A percentile compares a stretch with the other conserved stretches of the same genome.
Evolutionary conservation across 1,140 invertebrate genomes (phyloP).

Genomic region (Venturia canescens): DNA sequence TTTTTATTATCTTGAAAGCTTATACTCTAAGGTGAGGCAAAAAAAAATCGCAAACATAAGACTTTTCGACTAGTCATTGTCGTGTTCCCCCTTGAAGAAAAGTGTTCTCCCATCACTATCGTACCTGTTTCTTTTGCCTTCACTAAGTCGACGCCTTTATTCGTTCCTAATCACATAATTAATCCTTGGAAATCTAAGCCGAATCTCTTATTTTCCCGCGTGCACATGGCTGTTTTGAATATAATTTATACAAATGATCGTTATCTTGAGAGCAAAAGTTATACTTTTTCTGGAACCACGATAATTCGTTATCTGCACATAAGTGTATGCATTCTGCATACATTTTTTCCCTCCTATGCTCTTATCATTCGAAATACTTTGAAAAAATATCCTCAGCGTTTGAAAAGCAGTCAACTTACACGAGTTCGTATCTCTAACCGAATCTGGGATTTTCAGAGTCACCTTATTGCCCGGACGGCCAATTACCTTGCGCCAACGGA

Average conservation of each 20-base stretch:
- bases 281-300: not conserved
- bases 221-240: conserved; percentile 21
- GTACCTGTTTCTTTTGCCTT: not conserved
- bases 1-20: too few relatives aligned
- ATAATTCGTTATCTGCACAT: conserved; percentile 9
- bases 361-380: not conserved
- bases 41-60: too few relatives aligned
- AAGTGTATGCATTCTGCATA: not conserved
- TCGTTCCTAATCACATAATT: not conserved
- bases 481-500: conserved; percentile 80
- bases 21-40: too few relatives aligned
- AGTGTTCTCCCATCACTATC: not conserved
- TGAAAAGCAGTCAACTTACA: not conserved
- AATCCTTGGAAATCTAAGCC: not conserved
- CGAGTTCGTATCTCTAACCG: not conserved
- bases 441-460: conserved; percentile 42
- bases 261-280: not conserved
- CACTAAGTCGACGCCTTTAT: not conserved
- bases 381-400: not conserved
- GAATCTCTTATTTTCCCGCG: not conserved
- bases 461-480: conserved; percentile 72
- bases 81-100: too few relatives aligned
- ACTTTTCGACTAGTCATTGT: too few relatives aligned
- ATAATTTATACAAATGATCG: conserved; percentile 1
- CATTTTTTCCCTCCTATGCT: conserved; percentile 17